Evolutionary conservation across 2,797 vertebrate genomes (phyloP), one percentile per base, ranked within the genome.

Genomic region (Cacajao melanocephalus): DNA sequence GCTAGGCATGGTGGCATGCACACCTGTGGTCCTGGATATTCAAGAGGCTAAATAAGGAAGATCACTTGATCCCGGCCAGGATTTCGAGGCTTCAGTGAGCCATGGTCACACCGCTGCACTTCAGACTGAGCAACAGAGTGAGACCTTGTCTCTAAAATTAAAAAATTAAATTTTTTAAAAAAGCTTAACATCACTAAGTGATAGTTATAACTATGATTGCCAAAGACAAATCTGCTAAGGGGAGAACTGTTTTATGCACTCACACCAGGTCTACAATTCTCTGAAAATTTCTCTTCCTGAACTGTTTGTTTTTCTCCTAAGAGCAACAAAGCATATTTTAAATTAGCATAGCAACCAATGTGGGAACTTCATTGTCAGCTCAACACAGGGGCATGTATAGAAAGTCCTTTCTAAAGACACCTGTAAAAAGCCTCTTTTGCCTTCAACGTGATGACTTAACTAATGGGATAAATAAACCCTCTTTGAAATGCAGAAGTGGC

Each of bases 401-500:
- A 97, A 97, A 97, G 93, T 80, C 67, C 89, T 96, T 89, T 94
- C 87, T 90, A 89, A 97, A 87, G 96, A 96, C 96, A 98, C 96
- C 94, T 96, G 97, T 88, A 88, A 95, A 97, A 97, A 94, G 96
- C 91, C 78, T 88, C 79, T 89, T 81, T 80, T 57, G 85, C 95
- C 75, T 95, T 85, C 80, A 86, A 95, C 5, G 75, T 92, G 58
- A 93, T 70, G 64, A 97, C 93, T 95, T 94, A 85, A 94, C 97
- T 96, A 97, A 97, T 90, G 94, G 76, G 88, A 96, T 97, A 97
- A 98, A 96, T 96, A 98, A 96, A 94, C 93, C 91, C 76, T 90
- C 97, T 98, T 96, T 97, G 97, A 98, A 96, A 97, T 98, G 97
- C 94, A 97, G 89, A 97, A 96, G 33, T 22, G 39, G 80, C 93